Percentiles rank a stretch among this genome's conserved stretches.
Evolutionary conservation across 2,888 invertebrate genomes (phyloP).

Genomic region (Pheosia tremula): DNA sequence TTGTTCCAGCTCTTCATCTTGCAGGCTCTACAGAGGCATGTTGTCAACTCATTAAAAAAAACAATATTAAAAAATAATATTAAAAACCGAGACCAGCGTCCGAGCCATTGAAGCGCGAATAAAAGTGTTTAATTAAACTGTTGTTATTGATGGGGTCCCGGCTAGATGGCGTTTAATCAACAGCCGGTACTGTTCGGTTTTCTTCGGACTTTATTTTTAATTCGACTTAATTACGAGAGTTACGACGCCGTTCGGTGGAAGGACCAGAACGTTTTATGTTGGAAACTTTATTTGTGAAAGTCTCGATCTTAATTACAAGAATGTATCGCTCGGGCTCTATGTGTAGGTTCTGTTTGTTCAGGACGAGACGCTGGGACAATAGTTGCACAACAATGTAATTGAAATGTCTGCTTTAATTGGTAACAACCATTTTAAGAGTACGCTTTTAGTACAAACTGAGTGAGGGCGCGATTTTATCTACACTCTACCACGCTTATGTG

Average conservation of each 20-base stretch:
- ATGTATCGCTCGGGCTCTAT: constrained; percentile 43
- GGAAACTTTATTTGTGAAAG: constrained; percentile 62
- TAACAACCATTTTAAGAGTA: constrained; percentile 63
- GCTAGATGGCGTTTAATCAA: constrained; percentile 82
- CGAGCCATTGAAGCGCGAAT: constrained; percentile 72
- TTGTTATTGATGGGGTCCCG: constrained; percentile 82
- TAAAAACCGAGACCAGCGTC: constrained; percentile 67
- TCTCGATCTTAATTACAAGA: constrained; percentile 60
- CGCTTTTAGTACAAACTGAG: constrained; percentile 19
- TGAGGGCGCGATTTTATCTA: constrained; percentile 17
- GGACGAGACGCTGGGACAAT: constrained; percentile 56
- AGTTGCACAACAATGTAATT: constrained; percentile 80
- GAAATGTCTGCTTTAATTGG: constrained; percentile 78
- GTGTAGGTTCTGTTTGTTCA: constrained; percentile 34
- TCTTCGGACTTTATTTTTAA: constrained; percentile 78
- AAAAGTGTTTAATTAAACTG: constrained; percentile 83
- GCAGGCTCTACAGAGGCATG: constrained; percentile 40
- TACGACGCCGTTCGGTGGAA: constrained; percentile 64
- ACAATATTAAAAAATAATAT: constrained; percentile 67
- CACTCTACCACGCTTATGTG: neutral
- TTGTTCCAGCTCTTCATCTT: constrained; percentile 57
- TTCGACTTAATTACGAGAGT: constrained; percentile 80
- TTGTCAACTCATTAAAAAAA: constrained; percentile 63
- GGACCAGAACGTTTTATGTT: constrained; percentile 65
- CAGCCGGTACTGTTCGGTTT: constrained; percentile 60